These are phyloP conservation scores for Eumaeus atala DNA, from an alignment of 1,140 invertebrate species.

Conservation along the genomic window DNA sequence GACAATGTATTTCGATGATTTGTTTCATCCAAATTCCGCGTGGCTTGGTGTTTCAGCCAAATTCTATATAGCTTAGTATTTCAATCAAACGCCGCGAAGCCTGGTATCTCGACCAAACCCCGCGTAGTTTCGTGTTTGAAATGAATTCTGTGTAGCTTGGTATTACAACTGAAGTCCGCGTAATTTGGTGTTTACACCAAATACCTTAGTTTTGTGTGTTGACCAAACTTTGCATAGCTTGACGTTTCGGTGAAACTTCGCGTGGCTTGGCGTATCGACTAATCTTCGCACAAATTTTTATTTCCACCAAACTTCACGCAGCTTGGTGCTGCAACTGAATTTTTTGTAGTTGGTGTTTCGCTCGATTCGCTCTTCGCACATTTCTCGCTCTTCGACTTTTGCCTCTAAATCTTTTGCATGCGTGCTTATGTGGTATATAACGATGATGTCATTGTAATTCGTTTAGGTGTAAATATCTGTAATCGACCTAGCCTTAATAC, in stretches of 20 bases:
- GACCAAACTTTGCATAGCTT: too few relatives aligned
- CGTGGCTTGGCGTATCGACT: conserved; percentile 12
- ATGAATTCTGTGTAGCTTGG: conserved; percentile 63
- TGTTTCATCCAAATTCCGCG: conserved; percentile 72
- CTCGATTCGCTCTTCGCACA: conserved; percentile 36
- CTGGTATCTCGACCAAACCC: conserved; percentile 23
- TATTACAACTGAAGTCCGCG: conserved; percentile 10
- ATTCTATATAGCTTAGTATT: conserved; percentile 29
- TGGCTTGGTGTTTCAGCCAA: conserved; percentile 32
- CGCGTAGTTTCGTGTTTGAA: conserved; percentile 44
- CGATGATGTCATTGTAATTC: conserved; percentile 55
- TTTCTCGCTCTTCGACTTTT: conserved; percentile 48
- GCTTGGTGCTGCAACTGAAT: neutral
- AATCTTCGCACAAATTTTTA: conserved; percentile 25
- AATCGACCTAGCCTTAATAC: conserved; percentile 66
- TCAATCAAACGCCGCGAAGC: conserved; percentile 68
- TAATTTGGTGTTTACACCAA: conserved; percentile 58
- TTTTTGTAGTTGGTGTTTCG: too few relatives aligned
- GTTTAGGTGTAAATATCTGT: conserved; percentile 57
- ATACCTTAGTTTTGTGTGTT: conserved; percentile 48
- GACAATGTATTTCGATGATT: conserved; percentile 61
- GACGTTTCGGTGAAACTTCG: conserved; percentile 6
- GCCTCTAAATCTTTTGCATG: conserved; percentile 71
- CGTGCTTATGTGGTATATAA: conserved; percentile 64
- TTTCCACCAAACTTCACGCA: conserved; percentile 19